phyloP scores from a whole-genome alignment of 2,113 vertebrate species.

The Australoheros scitulus region DNA sequence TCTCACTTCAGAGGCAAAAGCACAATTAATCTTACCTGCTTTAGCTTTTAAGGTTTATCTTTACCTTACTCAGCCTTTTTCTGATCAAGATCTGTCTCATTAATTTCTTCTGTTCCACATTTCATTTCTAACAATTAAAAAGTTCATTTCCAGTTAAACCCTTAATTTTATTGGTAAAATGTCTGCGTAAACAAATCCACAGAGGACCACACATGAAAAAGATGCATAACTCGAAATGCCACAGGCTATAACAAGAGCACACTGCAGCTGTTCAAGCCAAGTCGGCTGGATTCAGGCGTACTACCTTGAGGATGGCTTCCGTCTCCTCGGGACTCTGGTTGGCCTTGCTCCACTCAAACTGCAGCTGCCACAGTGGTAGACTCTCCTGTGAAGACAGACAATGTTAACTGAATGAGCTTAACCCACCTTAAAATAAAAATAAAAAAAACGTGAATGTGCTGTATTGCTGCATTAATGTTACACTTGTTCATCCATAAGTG shows the following conservation, averaged over 20 bases:
- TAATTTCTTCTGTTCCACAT: not conserved
- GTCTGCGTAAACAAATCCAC: not conserved
- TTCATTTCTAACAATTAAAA: not conserved
- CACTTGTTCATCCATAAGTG: not conserved
- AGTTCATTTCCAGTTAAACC: not conserved
- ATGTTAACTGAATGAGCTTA: not conserved
- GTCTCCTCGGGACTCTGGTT: slow-evolving; percentile 81
- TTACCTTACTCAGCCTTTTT: not conserved
- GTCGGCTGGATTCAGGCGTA: not conserved
- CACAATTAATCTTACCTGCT: not conserved
- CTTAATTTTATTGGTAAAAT: not conserved
- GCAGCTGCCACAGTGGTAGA: slow-evolving; percentile 87
- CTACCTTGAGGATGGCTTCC: slow-evolving; percentile 89
- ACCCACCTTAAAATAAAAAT: not conserved
- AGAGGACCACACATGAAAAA: not conserved
- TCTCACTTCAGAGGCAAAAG: slow-evolving; percentile 23
- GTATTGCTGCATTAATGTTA: not conserved
- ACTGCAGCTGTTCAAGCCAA: not conserved
- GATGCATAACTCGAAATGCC: not conserved
- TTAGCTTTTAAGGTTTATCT: not conserved
- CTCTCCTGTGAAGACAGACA: slow-evolving; percentile 77
- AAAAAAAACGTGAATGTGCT: not conserved
- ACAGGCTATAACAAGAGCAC: not conserved
- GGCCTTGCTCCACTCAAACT: slow-evolving; percentile 87
- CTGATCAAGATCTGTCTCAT: not conserved